Conservation (phyloP, 2,797 vertebrate genomes). For the Podarcis siculus region DNA sequence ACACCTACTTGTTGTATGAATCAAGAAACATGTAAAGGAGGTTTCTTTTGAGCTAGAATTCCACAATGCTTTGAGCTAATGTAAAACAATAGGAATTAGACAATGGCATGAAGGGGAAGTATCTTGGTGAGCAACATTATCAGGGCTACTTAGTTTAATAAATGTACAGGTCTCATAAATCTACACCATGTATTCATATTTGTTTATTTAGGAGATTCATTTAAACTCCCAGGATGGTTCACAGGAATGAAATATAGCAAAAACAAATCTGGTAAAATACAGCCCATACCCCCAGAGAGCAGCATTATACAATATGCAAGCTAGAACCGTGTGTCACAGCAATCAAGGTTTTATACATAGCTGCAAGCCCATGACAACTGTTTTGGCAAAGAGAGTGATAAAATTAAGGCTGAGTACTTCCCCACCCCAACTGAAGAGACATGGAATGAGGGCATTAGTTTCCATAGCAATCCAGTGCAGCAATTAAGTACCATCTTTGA, state of each 20-base stretch:
- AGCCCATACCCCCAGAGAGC: neutral
- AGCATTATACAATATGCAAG: too few species aligned
- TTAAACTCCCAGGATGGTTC: too few species aligned
- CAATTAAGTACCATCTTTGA: neutral
- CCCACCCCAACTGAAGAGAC: neutral
- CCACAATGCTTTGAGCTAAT: conserved; percentile 37
- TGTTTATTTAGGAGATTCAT: neutral
- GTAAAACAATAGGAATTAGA: conserved; percentile 27
- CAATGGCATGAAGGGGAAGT: neutral
- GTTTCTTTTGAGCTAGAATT: conserved; percentile 42
- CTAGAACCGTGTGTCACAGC: neutral
- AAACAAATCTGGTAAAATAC: neutral
- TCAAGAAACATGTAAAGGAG: conserved; percentile 30
- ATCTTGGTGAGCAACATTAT: conserved; percentile 28
- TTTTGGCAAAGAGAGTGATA: neutral
- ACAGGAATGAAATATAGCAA: neutral
- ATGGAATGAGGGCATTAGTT: neutral
- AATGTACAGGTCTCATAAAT: neutral
- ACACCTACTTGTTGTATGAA: conserved; percentile 42
- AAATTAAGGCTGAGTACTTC: neutral
- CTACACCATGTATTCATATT: neutral
- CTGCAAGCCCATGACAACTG: conserved; percentile 7
- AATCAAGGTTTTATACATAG: neutral
- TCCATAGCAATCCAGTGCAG: neutral
- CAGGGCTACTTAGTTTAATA: conserved; percentile 8